These are phyloP conservation scores for Brachionus koreanus DNA, from an alignment of 1,140 invertebrate genomes.

Conservation along the genomic window DNA sequence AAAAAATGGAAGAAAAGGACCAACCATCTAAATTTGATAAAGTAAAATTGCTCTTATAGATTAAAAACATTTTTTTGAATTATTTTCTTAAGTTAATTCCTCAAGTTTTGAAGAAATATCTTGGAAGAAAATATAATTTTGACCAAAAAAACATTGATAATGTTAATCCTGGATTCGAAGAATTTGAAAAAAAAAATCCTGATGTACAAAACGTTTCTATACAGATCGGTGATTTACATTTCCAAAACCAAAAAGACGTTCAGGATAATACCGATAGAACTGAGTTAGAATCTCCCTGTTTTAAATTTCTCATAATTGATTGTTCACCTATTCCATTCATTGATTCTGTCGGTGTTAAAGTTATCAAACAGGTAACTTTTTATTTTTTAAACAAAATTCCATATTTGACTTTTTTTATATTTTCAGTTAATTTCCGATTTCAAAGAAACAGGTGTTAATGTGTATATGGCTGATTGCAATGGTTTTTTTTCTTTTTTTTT, in stretches of 20 bases:
- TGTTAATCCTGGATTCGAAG: background rate
- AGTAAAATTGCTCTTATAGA: no score
- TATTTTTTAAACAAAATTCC: background rate
- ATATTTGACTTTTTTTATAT: background rate
- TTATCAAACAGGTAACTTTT: slow-evolving; percentile 7
- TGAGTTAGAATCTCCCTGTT: background rate
- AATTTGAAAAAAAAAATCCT: background rate
- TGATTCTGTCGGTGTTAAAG: slow-evolving; percentile 37
- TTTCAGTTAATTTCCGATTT: slow-evolving; percentile 8
- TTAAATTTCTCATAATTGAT: slow-evolving; percentile 17
- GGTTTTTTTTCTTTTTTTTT: background rate
- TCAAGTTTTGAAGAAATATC: background rate
- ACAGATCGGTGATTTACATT: background rate
- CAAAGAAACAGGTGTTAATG: background rate
- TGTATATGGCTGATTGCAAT: slow-evolving; percentile 25
- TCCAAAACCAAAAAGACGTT: background rate
- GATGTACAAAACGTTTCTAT: background rate
- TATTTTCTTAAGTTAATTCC: background rate
- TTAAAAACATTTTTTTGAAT: background rate
- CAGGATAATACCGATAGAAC: background rate
- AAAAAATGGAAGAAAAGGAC: background rate
- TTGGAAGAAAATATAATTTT: background rate
- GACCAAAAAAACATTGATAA: background rate
- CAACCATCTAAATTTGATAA: slow-evolving; percentile 2
- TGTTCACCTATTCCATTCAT: slow-evolving; percentile 12